Base-by-base conservation (phyloP, 1,140 invertebrate species). In the Latrodectus geometricus region DNA sequence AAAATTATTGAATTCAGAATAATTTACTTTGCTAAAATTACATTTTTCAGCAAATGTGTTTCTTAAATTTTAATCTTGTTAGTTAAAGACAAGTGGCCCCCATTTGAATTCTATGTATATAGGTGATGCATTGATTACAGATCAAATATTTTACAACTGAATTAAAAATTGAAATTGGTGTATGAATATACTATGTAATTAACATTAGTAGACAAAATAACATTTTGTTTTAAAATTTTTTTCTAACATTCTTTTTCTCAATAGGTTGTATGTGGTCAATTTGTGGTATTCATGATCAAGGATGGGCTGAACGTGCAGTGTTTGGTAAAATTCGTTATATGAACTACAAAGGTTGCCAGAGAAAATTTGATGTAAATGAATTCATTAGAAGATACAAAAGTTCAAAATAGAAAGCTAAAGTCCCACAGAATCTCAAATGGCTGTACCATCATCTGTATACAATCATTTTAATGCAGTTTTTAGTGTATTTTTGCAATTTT, bases 291-390 rank as follows among this genome's bases (percentile, higher is more conserved):
- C 96, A 98, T 90, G 96, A 98, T 91, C 96, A 96, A 91, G 96
- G 96, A n/a, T 98, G 96, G 96, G 93, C 91, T 83, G 96, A 98
- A 90, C 92, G 97, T 87, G 90, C 93, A 0, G 93, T 98, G 9
- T 98, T 98, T 92, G 97, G 97, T 8, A 98, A 98, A 92, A 95
- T 98, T 76, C 94, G 97, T 0, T 97, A 93, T 90, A 98, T 98
- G 96, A 97, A 97, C 91, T 97, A 96, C 90, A 93, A 94, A 78
- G 96, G 96, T 0, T 97, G 96, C 90, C 94, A 95, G 89, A 92
- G 95, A 70, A 98, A 98, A 91, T 98, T 97, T 91, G 93, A 97
- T 90, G 94, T 98, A 0, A 90, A 93, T 50, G 93, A 92, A 8
- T 97, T 95, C 91, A 94, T 96, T 11, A 72, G 35, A 70, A 88